Conservation (phyloP, 2,888 invertebrate genomes). For the Spilarctia lutea region DNA sequence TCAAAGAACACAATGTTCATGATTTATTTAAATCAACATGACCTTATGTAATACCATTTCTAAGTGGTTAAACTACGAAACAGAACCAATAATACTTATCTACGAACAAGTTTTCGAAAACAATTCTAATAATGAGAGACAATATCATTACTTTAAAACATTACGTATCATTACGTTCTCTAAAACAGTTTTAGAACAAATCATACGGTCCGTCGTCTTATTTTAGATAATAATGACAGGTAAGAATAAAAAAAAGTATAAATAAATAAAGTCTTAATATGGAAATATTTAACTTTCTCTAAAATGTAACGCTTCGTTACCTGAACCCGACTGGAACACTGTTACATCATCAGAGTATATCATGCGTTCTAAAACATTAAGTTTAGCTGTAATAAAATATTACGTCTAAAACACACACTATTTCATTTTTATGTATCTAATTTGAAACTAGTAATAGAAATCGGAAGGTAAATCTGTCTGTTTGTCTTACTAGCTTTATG, state of each 20-base stretch:
- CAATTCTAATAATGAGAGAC: slow-evolving; percentile 22
- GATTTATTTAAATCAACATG: not conserved
- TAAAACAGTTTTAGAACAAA: slow-evolving; percentile 17
- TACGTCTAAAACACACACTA: slow-evolving; percentile 3
- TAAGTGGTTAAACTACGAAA: not conserved
- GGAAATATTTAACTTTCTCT: slow-evolving; percentile 50
- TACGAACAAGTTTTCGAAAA: slow-evolving; percentile 8
- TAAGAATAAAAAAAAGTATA: slow-evolving; percentile 24
- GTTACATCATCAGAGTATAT: slow-evolving; percentile 52
- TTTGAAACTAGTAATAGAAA: not conserved
- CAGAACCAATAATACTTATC: not conserved
- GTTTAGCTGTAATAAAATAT: not conserved
- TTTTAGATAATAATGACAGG: slow-evolving; percentile 6
- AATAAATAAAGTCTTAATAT: slow-evolving; percentile 29
- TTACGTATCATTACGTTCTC: slow-evolving; percentile 26
- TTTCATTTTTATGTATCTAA: not conserved
- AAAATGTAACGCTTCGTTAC: slow-evolving; percentile 55
- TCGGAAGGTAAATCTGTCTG: not conserved
- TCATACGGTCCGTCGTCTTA: not conserved
- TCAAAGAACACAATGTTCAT: not conserved
- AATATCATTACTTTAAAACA: slow-evolving; percentile 16
- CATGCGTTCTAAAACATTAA: slow-evolving; percentile 5
- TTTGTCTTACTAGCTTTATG: not conserved
- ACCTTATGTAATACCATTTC: not conserved
- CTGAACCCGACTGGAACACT: slow-evolving; percentile 46